Base-by-base conservation (phyloP, 1,140 invertebrate species). In the Parapsyche elsis region DNA sequence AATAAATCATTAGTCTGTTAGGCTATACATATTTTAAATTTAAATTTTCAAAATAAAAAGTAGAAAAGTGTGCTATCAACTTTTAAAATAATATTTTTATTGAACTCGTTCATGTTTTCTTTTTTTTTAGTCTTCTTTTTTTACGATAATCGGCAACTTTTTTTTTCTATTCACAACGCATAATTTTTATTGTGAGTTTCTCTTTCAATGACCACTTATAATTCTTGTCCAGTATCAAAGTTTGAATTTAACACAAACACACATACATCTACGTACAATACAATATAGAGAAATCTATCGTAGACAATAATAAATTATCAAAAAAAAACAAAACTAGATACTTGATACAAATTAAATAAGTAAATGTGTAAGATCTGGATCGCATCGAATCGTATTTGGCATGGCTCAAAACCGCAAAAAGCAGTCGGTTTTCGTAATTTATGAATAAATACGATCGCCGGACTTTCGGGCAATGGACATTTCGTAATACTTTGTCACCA, bases 161-260 rank as follows among this genome's bases (percentile, higher is more conserved):
- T 53, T 46, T 46, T 53, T 53, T 10, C 49, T 53, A 53, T 53
- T 53, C 49, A 53, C 10, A 12, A 53, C 49, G 12, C 16, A 16
- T 53, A 53, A 16, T 53, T 53, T 53, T 53, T 53, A 53, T 53
- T 53, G 49, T 16, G 16, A 53, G 49, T 53, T 53, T 53, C 49
- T 53, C 49, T 53, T 53, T 53, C 49, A 53, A 5, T 14, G 10
- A 53, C 16, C 49, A 16, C 10, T 53, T 53, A 53, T 53, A 53
- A 53, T 53, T 53, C 49, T 53, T 53, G 49, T 53, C 49, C 10
- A 14, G 49, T 16, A 4, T 12, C 12, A 5, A 53, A 53, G 12
- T 12, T 16, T 53, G 1, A 14, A 53, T 53, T 53, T 53, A 53
- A 53, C 30, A 38, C 30, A 38, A 38, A 38, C 30, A 38, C 30